These are phyloP conservation scores for Ceyx cyanopectus DNA, from an alignment of 2,113 vertebrate species.

Conservation along the genomic window DNA sequence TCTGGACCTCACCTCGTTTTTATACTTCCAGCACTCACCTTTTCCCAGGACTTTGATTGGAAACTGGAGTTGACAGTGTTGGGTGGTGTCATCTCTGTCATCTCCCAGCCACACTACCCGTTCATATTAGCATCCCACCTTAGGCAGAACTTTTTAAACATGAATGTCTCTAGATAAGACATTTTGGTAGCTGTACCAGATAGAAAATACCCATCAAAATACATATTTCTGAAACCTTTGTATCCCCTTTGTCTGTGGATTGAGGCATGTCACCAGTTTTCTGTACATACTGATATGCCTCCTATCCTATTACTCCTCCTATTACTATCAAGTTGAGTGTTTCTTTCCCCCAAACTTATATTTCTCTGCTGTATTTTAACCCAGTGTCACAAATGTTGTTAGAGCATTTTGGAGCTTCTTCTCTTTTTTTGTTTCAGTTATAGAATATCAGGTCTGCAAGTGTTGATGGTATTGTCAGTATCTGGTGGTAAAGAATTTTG, in stretches of 20 bases:
- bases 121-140: neutral
- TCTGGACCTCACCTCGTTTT: neutral
- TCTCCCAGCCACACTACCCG: neutral
- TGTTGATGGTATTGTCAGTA: neutral
- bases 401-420: neutral
- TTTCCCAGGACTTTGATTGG: neutral
- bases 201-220: neutral
- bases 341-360: neutral
- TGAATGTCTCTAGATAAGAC: neutral
- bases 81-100: neutral
- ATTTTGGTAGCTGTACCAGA: neutral
- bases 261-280: neutral
- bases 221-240: neutral
- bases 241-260: neutral
- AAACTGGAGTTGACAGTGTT: neutral
- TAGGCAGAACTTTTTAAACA: neutral
- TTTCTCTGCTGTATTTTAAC: neutral
- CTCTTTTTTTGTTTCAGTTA: neutral
- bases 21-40: neutral
- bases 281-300: neutral
- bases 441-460: neutral
- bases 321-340: neutral
- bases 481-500: neutral
- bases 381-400: neutral
- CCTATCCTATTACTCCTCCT: neutral